Conservation (phyloP, 2,113 vertebrate genomes). For the Chloebia gouldiae region DNA sequence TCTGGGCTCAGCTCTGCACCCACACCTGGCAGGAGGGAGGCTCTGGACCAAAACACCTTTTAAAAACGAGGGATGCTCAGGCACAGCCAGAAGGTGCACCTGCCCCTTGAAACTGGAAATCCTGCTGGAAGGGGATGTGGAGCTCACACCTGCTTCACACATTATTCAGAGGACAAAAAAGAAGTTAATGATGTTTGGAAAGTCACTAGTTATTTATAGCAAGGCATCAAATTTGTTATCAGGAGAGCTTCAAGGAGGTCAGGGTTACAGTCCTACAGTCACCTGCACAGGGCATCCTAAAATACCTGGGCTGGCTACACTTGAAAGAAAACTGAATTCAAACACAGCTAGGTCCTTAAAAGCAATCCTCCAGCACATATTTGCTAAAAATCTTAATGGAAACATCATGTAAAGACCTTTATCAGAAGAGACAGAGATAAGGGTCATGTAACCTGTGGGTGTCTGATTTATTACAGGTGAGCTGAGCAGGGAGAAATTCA, state of each 20-base stretch:
- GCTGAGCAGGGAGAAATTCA: not conserved
- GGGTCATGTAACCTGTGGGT: not conserved
- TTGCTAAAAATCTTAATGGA: not conserved
- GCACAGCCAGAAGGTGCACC: not conserved
- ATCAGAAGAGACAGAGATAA: not conserved
- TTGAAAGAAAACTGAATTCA: not conserved
- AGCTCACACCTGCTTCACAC: not conserved
- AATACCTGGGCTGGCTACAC: not conserved
- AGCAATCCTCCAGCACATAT: not conserved
- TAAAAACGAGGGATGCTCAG: not conserved
- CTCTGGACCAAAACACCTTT: not conserved
- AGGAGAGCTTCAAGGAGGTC: not conserved
- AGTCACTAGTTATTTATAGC: not conserved
- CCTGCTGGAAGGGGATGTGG: not conserved
- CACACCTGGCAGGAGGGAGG: fast-evolving
- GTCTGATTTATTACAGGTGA: not conserved
- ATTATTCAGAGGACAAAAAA: not conserved
- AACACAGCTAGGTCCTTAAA: not conserved
- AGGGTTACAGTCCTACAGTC: not conserved
- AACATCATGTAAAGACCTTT: not conserved
- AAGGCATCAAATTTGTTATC: fast-evolving
- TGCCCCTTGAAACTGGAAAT: not conserved
- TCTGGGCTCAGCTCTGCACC: not conserved
- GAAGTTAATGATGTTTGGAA: not conserved
- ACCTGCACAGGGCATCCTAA: not conserved